Conservation (phyloP, 2,797 vertebrate genomes). For the Gallinago nigripennis region DNA sequence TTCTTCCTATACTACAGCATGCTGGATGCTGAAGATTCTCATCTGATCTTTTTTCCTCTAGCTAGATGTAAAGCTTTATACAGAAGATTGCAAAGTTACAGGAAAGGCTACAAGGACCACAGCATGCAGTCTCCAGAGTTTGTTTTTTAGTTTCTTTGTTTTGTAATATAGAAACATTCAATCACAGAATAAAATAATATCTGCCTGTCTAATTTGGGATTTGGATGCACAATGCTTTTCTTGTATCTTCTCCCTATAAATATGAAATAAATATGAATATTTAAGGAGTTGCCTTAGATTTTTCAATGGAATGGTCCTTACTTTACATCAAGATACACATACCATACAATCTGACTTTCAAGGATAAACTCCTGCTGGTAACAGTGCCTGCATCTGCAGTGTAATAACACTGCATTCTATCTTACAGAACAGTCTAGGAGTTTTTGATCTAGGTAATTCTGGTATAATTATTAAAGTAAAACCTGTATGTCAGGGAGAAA, state of each 20-base stretch:
- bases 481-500: neutral
- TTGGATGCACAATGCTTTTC: neutral
- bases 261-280: neutral
- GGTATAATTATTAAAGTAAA: neutral
- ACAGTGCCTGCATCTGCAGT: neutral
- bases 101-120: slow-evolving; percentile 16
- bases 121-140: slow-evolving; percentile 1
- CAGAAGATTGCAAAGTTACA: neutral
- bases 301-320: neutral
- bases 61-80: slow-evolving; percentile 1
- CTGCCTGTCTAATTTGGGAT: slow-evolving; percentile 27
- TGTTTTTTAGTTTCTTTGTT: neutral
- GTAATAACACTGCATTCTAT: neutral
- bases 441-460: neutral
- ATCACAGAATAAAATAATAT: slow-evolving; percentile 11
- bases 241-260: neutral
- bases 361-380: neutral
- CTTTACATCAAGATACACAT: neutral
- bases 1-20: neutral
- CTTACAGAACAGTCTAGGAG: neutral
- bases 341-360: neutral
- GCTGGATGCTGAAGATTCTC: neutral
- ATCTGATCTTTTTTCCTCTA: neutral
- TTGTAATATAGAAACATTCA: slow-evolving; percentile 1
- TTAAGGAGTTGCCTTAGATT: neutral